These are phyloP conservation scores for Macaria liturata DNA, from an alignment of 2,888 invertebrate genomes.

Conservation along the genomic window DNA sequence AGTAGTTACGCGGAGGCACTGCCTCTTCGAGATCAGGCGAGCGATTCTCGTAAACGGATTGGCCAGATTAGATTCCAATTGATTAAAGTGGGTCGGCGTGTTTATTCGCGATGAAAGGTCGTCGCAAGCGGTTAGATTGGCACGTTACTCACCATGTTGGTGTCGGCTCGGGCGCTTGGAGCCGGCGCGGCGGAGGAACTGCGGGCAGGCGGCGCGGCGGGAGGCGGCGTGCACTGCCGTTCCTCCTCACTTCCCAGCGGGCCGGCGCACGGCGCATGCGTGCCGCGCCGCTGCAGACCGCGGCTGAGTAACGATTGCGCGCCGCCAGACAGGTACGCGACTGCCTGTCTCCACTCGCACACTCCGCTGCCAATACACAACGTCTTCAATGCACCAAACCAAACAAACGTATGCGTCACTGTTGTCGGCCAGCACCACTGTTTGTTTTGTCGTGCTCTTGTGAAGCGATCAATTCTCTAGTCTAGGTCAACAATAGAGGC, in stretches of 20 bases:
- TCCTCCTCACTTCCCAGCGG: constrained; percentile 70
- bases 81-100: constrained; percentile 45
- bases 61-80: constrained; percentile 32
- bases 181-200: constrained; percentile 78
- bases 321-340: constrained; percentile 71
- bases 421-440: constrained; percentile 35
- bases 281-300: constrained; percentile 75
- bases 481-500: constrained; percentile 14
- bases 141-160: constrained; percentile 80
- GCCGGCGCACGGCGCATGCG: constrained; percentile 71
- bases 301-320: constrained; percentile 77
- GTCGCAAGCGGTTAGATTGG: constrained; percentile 73
- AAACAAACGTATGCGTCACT: constrained; percentile 51
- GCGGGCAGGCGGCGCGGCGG: constrained; percentile 71
- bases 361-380: constrained; percentile 71
- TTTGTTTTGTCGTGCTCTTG: constrained; percentile 39
- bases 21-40: constrained; percentile 23
- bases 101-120: constrained; percentile 54
- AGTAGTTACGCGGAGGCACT: constrained; percentile 17
- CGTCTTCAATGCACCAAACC: constrained; percentile 67
- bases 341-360: constrained; percentile 68
- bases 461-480: constrained; percentile 20
- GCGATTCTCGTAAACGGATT: constrained; percentile 25
- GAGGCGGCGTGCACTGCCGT: constrained; percentile 58
- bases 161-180: constrained; percentile 71